Evolutionary conservation across 2,888 invertebrate species (phyloP).

Genomic region (Drosophila ezoana): DNA sequence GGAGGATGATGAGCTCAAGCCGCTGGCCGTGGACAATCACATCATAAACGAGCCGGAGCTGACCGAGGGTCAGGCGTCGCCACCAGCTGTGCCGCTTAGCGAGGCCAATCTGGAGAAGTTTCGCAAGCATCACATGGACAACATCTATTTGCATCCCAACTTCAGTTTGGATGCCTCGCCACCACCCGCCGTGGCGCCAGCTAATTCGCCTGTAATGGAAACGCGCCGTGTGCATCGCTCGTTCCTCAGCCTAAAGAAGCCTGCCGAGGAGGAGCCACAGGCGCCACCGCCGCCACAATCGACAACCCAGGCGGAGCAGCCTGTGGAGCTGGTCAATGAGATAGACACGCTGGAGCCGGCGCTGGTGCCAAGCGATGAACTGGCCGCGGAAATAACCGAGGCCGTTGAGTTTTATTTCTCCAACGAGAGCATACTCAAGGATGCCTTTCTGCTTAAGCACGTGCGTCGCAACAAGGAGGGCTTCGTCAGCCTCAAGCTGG

Average conservation of each 20-base stretch:
- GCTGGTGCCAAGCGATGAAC: constrained; percentile 89
- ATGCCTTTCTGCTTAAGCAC: constrained; percentile 97
- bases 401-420: constrained; percentile 98
- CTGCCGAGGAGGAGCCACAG: constrained; percentile 41
- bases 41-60: constrained; percentile 78
- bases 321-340: constrained; percentile 68
- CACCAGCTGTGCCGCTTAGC: constrained; percentile 70
- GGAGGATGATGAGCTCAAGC: constrained; percentile 84
- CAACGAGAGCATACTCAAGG: constrained; percentile 97
- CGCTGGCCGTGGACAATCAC: constrained; percentile 84
- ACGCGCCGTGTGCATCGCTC: constrained; percentile 77
- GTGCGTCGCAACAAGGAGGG: constrained; percentile 98
- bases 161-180: constrained; percentile 74
- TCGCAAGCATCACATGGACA: constrained; percentile 80
- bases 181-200: constrained; percentile 72
- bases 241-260: constrained; percentile 76
- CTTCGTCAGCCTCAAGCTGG: constrained; percentile 96
- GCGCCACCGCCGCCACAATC: constrained; percentile 10
- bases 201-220: constrained; percentile 70
- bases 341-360: constrained; percentile 83
- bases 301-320: constrained; percentile 22
- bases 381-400: constrained; percentile 91
- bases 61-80: constrained; percentile 40
- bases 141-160: constrained; percentile 82
- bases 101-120: constrained; percentile 83